Evolutionary conservation across 2,888 invertebrate species (phyloP).

Genomic region (Homarus gammarus): DNA sequence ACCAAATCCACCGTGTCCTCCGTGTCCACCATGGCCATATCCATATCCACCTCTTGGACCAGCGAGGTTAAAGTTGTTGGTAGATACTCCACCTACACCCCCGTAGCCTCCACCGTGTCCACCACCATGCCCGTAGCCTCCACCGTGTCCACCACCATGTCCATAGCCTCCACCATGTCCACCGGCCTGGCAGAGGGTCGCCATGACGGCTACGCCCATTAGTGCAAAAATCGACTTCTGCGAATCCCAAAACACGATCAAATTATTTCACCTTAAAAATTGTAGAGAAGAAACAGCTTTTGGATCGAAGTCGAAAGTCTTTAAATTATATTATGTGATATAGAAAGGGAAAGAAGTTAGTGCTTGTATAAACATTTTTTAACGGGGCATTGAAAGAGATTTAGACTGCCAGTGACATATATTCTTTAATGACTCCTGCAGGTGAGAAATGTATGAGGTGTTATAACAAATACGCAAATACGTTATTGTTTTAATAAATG

Average conservation of each 20-base stretch:
- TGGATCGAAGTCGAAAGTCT: not conserved
- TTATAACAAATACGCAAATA: no score
- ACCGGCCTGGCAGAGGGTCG: not conserved
- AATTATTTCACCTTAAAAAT: not conserved
- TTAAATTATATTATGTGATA: not conserved
- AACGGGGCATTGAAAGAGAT: no score
- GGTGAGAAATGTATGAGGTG: no score
- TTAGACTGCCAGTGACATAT: no score
- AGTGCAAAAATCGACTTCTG: not conserved
- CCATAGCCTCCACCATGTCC: not conserved
- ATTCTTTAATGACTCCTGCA: no score
- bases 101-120: not conserved
- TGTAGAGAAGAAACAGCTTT: not conserved
- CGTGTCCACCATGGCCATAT: not conserved
- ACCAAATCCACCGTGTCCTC: not conserved
- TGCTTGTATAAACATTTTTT: no score
- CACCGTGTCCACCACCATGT: slow-evolving; percentile 16
- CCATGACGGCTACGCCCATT: not conserved
- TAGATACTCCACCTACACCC: not conserved
- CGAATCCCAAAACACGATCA: not conserved
- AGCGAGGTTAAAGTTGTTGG: no score
- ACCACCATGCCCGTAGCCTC: not conserved
- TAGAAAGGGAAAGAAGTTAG: no score
- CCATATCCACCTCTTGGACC: not conserved
- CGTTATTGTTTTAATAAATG: no score